Percentiles rank a stretch among this genome's conserved stretches.
phyloP scores from a whole-genome alignment of 2,888 invertebrate genomes.

The Thalpophila matura region DNA sequence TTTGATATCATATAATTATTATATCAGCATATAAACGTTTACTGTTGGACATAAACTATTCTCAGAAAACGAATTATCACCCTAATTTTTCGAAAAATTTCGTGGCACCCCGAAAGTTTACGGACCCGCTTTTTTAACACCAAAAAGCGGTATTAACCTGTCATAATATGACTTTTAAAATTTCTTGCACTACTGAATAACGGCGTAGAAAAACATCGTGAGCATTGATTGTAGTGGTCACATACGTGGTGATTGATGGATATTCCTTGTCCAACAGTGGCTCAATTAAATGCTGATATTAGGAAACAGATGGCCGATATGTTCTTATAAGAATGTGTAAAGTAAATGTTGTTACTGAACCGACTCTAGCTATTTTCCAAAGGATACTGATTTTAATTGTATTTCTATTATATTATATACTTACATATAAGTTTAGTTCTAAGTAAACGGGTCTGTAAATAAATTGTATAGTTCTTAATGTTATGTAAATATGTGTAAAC shows the following conservation, averaged over 20 bases:
- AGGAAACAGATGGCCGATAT: background rate
- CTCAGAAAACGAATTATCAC: too few species aligned
- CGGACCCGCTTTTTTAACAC: background rate
- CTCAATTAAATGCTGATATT: background rate
- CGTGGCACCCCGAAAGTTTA: background rate
- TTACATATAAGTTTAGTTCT: constrained; percentile 47
- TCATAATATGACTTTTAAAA: background rate
- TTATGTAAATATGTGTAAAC: constrained; percentile 75
- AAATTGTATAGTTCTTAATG: constrained; percentile 71
- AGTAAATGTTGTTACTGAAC: constrained; percentile 41
- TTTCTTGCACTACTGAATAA: background rate
- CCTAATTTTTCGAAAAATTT: background rate
- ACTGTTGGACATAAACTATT: too few species aligned
- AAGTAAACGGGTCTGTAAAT: constrained; percentile 74
- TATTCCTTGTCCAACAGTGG: background rate
- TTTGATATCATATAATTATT: background rate
- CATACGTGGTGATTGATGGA: too few species aligned
- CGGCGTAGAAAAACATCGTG: background rate
- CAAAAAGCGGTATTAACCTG: background rate
- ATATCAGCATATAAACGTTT: too few species aligned
- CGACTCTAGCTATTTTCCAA: constrained; percentile 54
- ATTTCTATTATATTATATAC: constrained; percentile 5
- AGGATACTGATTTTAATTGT: constrained; percentile 56
- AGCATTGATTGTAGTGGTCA: too few species aligned
- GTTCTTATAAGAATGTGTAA: background rate